A percentile compares a stretch with the other conserved stretches of the same genome.
phyloP scores from a whole-genome alignment of 2,797 vertebrate genomes.

The Urophycis tenuis region DNA sequence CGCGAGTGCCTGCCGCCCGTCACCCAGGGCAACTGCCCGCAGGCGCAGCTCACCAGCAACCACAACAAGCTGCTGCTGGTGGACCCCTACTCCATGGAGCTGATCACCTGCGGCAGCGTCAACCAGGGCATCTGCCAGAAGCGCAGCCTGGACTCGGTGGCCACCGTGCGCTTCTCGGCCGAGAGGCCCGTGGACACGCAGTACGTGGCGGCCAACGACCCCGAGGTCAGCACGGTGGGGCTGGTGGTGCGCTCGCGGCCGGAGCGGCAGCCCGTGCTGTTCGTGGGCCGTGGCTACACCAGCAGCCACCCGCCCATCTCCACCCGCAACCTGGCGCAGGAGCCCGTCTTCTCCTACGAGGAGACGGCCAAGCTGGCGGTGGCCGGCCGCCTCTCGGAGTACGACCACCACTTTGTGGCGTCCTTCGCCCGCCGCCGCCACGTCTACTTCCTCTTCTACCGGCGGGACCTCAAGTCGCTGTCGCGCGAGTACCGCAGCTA shows the following conservation, averaged over 20 bases:
- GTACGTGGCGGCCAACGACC: constrained; percentile 93
- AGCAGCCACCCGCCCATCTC: constrained; percentile 95
- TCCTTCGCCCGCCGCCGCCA: constrained; percentile 80
- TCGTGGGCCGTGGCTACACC: constrained; percentile 92
- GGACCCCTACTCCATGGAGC: constrained; percentile 75
- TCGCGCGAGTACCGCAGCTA: constrained; percentile 89
- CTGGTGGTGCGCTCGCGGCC: constrained; percentile 77
- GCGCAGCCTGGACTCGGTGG: constrained; percentile 73
- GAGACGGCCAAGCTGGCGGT: constrained; percentile 94
- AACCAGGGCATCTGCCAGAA: constrained; percentile 96
- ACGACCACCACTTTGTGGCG: constrained; percentile 92
- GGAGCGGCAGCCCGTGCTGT: constrained; percentile 78
- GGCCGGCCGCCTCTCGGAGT: constrained; percentile 88
- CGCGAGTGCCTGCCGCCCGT: constrained; percentile 92
- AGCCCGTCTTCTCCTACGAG: constrained; percentile 91
- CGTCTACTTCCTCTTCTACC: constrained; percentile 93
- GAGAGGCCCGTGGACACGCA: constrained; percentile 91
- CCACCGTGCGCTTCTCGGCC: constrained; percentile 75
- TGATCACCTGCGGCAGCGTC: constrained; percentile 91
- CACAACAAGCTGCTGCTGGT: constrained; percentile 92
- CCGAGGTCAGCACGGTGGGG: constrained; percentile 88
- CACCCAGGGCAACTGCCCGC: constrained; percentile 80
- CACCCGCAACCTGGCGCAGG: constrained; percentile 83
- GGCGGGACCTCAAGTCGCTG: constrained; percentile 86
- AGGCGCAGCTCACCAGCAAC: constrained; percentile 81